These are phyloP conservation scores for Drosophila mettleri DNA, from an alignment of 2,888 invertebrate species.

Conservation along the genomic window DNA sequence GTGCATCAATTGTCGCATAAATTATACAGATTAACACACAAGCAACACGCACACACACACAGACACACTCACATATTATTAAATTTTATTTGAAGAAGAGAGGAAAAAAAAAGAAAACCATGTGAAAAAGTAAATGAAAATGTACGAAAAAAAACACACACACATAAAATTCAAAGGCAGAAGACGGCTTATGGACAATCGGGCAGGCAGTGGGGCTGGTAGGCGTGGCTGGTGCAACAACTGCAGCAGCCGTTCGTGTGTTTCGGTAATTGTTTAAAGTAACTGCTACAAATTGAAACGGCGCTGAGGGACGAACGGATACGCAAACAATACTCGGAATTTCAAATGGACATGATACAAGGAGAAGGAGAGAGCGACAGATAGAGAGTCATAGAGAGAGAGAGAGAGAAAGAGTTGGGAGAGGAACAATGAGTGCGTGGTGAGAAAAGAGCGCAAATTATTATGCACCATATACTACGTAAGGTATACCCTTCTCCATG, in stretches of 20 bases:
- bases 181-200: background rate
- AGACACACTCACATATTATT: slow-evolving; percentile 27
- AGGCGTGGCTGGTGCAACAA: slow-evolving; percentile 12
- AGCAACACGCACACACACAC: slow-evolving; percentile 7
- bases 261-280: slow-evolving; percentile 72
- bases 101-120: background rate
- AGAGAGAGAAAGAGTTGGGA: background rate
- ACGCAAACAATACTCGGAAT: slow-evolving; percentile 19
- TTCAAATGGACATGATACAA: background rate
- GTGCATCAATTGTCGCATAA: slow-evolving; percentile 77
- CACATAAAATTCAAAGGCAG: background rate
- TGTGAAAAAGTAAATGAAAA: slow-evolving; percentile 12
- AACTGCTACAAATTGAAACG: slow-evolving; percentile 47
- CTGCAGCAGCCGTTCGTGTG: slow-evolving; percentile 52
- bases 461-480: background rate
- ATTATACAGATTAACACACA: slow-evolving; percentile 72
- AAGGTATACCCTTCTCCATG: background rate
- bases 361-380: background rate
- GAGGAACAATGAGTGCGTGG: background rate
- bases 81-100: slow-evolving; percentile 50
- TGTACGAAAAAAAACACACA: background rate
- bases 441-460: slow-evolving; percentile 29
- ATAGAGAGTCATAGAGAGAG: background rate
- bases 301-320: slow-evolving; percentile 8
- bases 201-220: background rate